Base-by-base conservation (phyloP, 2,113 vertebrate genomes). In the Peromyscus maniculatus region DNA sequence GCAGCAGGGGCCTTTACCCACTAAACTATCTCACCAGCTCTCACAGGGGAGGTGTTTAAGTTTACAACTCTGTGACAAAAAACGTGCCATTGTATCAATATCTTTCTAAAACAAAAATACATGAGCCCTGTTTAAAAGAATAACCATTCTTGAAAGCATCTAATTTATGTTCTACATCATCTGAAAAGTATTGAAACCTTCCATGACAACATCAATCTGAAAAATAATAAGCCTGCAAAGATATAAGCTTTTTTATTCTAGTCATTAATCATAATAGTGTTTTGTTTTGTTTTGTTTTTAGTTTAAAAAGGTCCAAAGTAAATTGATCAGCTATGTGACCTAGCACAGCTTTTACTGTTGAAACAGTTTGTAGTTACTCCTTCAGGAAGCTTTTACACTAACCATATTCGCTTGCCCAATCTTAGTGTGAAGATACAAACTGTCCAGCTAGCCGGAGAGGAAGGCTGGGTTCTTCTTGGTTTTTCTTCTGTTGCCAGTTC, bases 341-440 rank as follows among this genome's bases (percentile, higher is more conserved):
- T 75, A 39, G 0, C 12, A 91, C 64, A 7, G 6, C 2, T 59
- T 95, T 94, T 79, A 80, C 33, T 57, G n/a, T 57, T 87, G 55
- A 80, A 43, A 87, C 3, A 24, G 55, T 89, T 91, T 91, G 21
- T 3, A 92, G 75, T 69, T 86, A 4, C 59, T 93, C 64, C 83
- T 91, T 95, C 74, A 94, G 39, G 89, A 91, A 86, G 15, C 39
- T 59, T 89, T 93, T 33, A 87, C 93, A 91, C 82, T 91, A 92
- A 72, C 74, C 33, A 55, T 62, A 89, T 91, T 71, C 64, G 92
- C 57, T 89, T 78, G 28, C 7, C 13, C 91, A 91, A 3, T 57
- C 59, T 93, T 71, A 49, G 26, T 95, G 11, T 95, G 46, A 96
- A 95, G 39, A 86, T 91, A 46, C 39, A 80, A 93, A 92, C 79